Conservation (phyloP, 2,113 vertebrate species). For the Ornithorhynchus anatinus region DNA sequence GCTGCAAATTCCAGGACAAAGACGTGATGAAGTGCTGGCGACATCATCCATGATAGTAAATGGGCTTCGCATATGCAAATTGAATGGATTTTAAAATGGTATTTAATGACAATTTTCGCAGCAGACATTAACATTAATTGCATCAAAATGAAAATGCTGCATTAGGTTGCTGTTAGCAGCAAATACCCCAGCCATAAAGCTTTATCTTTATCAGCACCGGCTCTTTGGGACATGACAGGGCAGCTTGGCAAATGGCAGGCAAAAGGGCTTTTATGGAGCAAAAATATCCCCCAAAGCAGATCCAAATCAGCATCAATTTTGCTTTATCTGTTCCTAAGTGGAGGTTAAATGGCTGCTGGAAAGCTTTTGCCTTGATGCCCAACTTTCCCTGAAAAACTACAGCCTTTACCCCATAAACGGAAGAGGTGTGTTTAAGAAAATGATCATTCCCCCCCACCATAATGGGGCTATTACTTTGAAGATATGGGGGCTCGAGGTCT, state of each 20-base stretch:
- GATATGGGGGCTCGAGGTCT: slow-evolving; percentile 45
- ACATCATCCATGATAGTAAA: slow-evolving; percentile 70
- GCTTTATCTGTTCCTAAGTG: slow-evolving; percentile 79
- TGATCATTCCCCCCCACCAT: rapidly evolving
- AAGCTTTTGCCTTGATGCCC: slow-evolving; percentile 43
- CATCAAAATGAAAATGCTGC: slow-evolving; percentile 79
- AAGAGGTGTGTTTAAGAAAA: neutral
- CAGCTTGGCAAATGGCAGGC: slow-evolving; percentile 71
- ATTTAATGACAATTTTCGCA: slow-evolving; percentile 85
- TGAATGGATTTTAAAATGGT: slow-evolving; percentile 88
- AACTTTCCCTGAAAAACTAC: slow-evolving; percentile 41
- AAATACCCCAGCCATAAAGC: slow-evolving; percentile 72
- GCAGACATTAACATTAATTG: slow-evolving; percentile 83
- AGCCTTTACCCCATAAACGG: neutral
- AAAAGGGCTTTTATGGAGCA: slow-evolving; percentile 74
- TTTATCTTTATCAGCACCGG: slow-evolving; percentile 76
- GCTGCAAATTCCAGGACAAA: slow-evolving; percentile 48
- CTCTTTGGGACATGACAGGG: slow-evolving; percentile 64
- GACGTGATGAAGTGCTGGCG: slow-evolving; percentile 59
- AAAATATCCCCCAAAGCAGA: slow-evolving; percentile 66
- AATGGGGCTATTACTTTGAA: slow-evolving; percentile 66
- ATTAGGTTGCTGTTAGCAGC: slow-evolving; percentile 77
- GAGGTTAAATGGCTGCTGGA: slow-evolving; percentile 74
- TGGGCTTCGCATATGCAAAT: slow-evolving; percentile 83
- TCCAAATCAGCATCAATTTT: slow-evolving; percentile 76